Evolutionary conservation across 2,113 vertebrate species (phyloP), one percentile per base, ranked within the genome.

Genomic region (Sprattus sprattus): DNA sequence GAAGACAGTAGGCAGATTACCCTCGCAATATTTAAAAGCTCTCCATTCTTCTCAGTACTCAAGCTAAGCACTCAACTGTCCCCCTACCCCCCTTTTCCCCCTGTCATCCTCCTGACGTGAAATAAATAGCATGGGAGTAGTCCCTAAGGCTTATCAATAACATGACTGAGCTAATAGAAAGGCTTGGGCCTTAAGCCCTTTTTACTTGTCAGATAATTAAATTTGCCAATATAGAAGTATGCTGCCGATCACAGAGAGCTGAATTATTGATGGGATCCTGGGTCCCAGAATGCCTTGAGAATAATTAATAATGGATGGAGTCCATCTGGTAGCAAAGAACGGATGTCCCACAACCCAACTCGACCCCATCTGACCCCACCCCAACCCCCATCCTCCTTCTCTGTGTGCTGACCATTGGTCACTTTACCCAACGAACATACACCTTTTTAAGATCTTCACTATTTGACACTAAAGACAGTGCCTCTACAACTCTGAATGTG

Each of bases 181-280:
- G 92, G 89, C 52, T 82, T 78, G 83, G 84, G 82, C 87, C 85
- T 91, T 92, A 92, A 93, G 91, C 92, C 91, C 87, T 89, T 81
- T 89, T 91, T 87, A 93, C 92, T 91, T 91, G 93, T 93, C 91
- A 87, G 91, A 86, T 94, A 93, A 95, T 94, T 92, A 92, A 94
- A 92, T 92, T 88, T 92, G 83, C 86, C 88, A 88, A 88, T 89
- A 89, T 85, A 78, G 81, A 89, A 85, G 88, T 82, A 50, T 82
- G 88, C 89, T 90, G 71, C 87, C 89, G 89, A 92, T 91, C 90
- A 92, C 71, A 87, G 71, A 15, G 45, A 81, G 25, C 6, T 94
- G 88, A 93, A 95, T 94, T 93, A 95, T 94, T 94, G 86, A 95
- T 93, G 86, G 88, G 83, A 81, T 57, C 50, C 90, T 80, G 86